Percentiles rank a stretch among this genome's conserved stretches.
These are phyloP conservation scores for Thomomys bottae DNA, from an alignment of 2,113 vertebrate species.

Conservation along the genomic window DNA sequence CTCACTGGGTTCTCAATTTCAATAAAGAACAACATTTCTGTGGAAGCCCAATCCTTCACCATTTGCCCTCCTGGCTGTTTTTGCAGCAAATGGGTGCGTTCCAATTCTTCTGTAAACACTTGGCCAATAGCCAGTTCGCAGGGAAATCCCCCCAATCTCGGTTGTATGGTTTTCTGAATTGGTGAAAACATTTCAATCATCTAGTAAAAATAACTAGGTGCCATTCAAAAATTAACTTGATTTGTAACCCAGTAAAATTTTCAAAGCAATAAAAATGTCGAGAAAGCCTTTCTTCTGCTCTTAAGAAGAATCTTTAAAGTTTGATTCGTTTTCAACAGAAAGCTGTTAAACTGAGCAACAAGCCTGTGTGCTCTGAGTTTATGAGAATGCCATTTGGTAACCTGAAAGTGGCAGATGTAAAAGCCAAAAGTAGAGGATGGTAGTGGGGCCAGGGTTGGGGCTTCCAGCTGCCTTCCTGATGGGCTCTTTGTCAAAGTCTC, in stretches of 20 bases:
- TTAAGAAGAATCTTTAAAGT: conserved; percentile 61
- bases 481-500: conserved; percentile 64
- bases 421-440: conserved; percentile 50
- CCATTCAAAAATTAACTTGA: conserved; percentile 68
- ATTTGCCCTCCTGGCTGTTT: neutral
- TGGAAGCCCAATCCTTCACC: neutral
- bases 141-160: neutral
- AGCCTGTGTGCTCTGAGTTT: conserved; percentile 53
- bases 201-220: conserved; percentile 63
- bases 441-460: neutral
- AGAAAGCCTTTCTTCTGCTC: conserved; percentile 39
- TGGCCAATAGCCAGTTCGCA: neutral
- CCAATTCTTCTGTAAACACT: neutral
- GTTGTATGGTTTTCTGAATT: neutral
- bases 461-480: conserved; percentile 72
- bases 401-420: conserved; percentile 73
- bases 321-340: conserved; percentile 70
- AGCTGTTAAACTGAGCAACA: conserved; percentile 60
- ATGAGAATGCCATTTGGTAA: conserved; percentile 74
- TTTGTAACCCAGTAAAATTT: conserved; percentile 73
- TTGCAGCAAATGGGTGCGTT: neutral
- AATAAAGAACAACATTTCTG: neutral
- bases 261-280: conserved; percentile 60
- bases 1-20: neutral
- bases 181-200: conserved; percentile 54